Conservation (phyloP, 2,113 vertebrate species). For the Platichthys stellatus region DNA sequence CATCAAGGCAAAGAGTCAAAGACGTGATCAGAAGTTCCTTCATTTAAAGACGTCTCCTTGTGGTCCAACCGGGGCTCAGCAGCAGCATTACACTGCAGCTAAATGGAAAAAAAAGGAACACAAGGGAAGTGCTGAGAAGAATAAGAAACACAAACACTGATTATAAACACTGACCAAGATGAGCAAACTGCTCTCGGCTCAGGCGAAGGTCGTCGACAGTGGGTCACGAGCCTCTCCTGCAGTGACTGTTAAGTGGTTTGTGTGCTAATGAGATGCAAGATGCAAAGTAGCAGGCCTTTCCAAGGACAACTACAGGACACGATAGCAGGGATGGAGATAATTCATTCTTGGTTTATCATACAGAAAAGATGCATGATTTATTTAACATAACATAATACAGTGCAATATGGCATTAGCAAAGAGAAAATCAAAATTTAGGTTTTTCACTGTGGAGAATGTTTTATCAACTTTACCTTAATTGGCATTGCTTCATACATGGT, state of each 20-base stretch:
- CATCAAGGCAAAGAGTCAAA: not conserved
- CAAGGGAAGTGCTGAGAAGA: not conserved
- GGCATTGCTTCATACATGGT: not conserved
- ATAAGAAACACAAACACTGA: not conserved
- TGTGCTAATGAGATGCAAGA: constrained; percentile 69
- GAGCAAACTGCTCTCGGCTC: constrained; percentile 17
- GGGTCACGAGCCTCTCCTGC: constrained; percentile 30
- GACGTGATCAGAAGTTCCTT: not conserved
- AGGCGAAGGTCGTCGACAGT: constrained; percentile 52
- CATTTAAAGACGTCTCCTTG: not conserved
- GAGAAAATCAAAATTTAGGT: not conserved
- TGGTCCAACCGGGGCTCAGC: not conserved
- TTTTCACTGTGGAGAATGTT: no score
- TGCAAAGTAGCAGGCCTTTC: constrained; percentile 53
- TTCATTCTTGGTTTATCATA: not conserved
- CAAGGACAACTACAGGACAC: constrained; percentile 56
- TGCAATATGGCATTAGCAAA: not conserved
- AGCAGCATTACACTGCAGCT: not conserved
- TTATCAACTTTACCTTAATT: no score
- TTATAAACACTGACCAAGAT: constrained; percentile 14
- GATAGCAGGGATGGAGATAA: constrained; percentile 18
- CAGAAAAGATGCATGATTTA: not conserved
- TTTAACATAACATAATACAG: no score
- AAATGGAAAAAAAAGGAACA: not conserved
- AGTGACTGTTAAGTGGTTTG: constrained; percentile 43